Evolutionary conservation across 2,113 vertebrate species (phyloP).

Genomic region (Petrocephalus microphthalmus): DNA sequence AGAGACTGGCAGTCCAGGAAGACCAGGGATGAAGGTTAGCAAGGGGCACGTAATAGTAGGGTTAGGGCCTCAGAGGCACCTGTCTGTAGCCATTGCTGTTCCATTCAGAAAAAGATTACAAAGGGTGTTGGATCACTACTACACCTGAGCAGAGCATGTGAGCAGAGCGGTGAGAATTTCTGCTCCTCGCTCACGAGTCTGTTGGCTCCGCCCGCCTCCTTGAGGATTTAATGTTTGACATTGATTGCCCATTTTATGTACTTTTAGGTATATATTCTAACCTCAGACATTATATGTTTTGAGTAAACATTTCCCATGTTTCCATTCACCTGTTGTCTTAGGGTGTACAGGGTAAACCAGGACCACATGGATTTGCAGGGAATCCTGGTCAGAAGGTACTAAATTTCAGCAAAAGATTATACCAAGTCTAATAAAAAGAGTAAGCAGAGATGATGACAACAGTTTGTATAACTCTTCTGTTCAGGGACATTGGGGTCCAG

Average conservation of each 20-base stretch:
- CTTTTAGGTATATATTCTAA: neutral
- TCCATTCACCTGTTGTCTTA: slow-evolving; percentile 24
- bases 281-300: neutral
- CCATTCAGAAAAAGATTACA: neutral
- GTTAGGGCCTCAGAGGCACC: neutral
- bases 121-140: neutral
- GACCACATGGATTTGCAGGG: slow-evolving; percentile 39
- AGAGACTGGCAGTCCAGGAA: slow-evolving; percentile 48
- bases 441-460: neutral
- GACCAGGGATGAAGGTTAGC: slow-evolving; percentile 49
- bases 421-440: neutral
- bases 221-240: neutral
- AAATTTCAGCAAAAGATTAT: neutral
- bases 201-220: neutral
- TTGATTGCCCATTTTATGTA: neutral
- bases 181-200: too few relatives aligned
- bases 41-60: neutral
- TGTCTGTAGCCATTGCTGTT: neutral
- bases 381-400: slow-evolving; percentile 53
- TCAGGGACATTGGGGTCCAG: slow-evolving; percentile 55
- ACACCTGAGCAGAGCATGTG: neutral
- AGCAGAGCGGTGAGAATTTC: too few relatives aligned
- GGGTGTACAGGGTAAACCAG: slow-evolving; percentile 56
- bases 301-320: neutral
- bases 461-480: slow-evolving; percentile 14